Base-by-base conservation (phyloP, 1,140 invertebrate species). In the Antheraea pernyi region DNA sequence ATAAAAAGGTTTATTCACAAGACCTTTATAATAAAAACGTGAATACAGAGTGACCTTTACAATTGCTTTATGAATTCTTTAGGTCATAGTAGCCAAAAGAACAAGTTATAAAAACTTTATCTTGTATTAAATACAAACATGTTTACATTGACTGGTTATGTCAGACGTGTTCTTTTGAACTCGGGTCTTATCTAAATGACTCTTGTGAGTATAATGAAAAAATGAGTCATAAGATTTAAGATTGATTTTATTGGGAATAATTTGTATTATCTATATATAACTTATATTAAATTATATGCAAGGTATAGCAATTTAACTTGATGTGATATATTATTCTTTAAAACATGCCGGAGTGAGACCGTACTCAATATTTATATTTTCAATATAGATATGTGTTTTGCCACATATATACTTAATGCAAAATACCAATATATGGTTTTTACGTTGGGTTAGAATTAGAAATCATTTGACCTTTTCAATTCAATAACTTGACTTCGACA, bases 111-210 rank as follows among this genome's bases (percentile, higher is more conserved):
- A 53, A 53, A 16, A 53, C 46, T 53, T 16, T 16, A 53, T 16
- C 7, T 53, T 53, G 46, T 53, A n/a, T 53, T 13, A 16, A 53
- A 53, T 53, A 53, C 46, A 53, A 13, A 53, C 46, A 16, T n/a
- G 46, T 53, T 53, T 53, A 53, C 46, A 53, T 53, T 53, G 46
- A 53, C 46, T 13, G 46, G 46, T 53, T 53, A 53, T 53, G 16
- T 53, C 46, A 53, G 46, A 53, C 46, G 46, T n/a, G 46, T 53
- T 53, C 16, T n/a, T 53, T 5, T 53, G 46, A 53, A 53, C 46
- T 53, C 46, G 5, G 22, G 46, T 53, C 11, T 53, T 53, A 53
- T 53, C 46, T 53, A 53, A 53, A 53, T 53, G 46, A 53, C 46
- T 53, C 46, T 42, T 42, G 39, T 42, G 8, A 42, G 39, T 42